phyloP scores from a whole-genome alignment of 30 jellyfish, hydroid and myxozoan genomes.

The Calvadosia cruxmelitensis region DNA sequence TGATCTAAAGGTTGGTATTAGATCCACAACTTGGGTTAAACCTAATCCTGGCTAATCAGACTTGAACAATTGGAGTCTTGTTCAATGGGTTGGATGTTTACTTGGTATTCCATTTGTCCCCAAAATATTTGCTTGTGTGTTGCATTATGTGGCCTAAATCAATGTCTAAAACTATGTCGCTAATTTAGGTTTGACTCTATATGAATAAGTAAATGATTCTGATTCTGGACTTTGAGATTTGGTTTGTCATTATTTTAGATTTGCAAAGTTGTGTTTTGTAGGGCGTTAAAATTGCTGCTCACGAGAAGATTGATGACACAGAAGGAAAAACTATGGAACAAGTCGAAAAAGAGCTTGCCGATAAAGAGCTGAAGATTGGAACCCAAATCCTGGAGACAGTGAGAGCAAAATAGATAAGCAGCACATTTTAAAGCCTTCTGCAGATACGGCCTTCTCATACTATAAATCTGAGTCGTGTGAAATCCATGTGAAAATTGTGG shows the following conservation, averaged over 20 bases:
- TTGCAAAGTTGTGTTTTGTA: too few relatives aligned
- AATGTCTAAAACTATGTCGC: not conserved
- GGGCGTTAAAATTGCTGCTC: slow-evolving; percentile 97
- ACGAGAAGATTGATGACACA: slow-evolving; percentile 64
- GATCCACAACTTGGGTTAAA: not conserved
- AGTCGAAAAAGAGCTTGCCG: slow-evolving; percentile 59
- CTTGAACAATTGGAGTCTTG: too few relatives aligned
- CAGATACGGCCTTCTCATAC: too few relatives aligned
- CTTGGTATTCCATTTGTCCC: not conserved
- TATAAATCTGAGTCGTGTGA: too few relatives aligned
- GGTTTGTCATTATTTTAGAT: too few relatives aligned
- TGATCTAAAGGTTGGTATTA: slow-evolving; percentile 47
- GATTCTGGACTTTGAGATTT: too few relatives aligned
- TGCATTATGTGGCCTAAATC: not conserved
- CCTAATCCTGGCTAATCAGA: slow-evolving; percentile 10
- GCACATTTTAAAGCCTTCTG: too few relatives aligned
- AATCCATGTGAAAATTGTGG: too few relatives aligned
- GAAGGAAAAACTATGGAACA: slow-evolving; percentile 67
- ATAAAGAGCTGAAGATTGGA: slow-evolving; percentile 82
- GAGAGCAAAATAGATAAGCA: too few relatives aligned
- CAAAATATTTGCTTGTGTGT: not conserved
- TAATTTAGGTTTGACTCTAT: not conserved
- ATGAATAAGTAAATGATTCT: too few relatives aligned
- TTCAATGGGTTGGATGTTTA: not conserved
- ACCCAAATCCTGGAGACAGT: slow-evolving; percentile 92